Evolutionary conservation across 1,140 invertebrate species (phyloP).

Genomic region (Leptopilina clavipes): DNA sequence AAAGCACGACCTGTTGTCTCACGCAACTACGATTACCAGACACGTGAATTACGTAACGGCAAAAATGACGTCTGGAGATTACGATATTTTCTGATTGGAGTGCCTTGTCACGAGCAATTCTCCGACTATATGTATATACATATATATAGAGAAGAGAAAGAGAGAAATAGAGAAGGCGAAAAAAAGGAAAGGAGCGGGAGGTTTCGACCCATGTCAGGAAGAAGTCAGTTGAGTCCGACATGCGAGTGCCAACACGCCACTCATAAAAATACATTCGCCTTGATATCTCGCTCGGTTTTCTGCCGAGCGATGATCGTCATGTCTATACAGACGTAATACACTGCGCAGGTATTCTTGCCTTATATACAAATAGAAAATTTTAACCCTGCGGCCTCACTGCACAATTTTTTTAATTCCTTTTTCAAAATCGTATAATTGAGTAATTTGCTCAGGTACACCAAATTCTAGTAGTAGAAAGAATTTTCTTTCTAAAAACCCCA

Average conservation of each 20-base stretch:
- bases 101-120: slow-evolving; percentile 45
- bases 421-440: too few relatives aligned
- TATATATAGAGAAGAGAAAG: background rate
- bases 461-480: too few relatives aligned
- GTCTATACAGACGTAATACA: too few relatives aligned
- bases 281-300: slow-evolving; percentile 57
- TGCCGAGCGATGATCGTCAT: slow-evolving; percentile 44
- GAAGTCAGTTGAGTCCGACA: slow-evolving; percentile 49
- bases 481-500: too few relatives aligned
- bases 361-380: background rate
- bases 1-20: slow-evolving; percentile 35
- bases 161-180: slow-evolving; percentile 20
- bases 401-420: slow-evolving; percentile 33
- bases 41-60: slow-evolving; percentile 58
- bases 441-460: too few relatives aligned
- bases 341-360: slow-evolving; percentile 36
- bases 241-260: slow-evolving; percentile 61
- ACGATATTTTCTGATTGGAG: slow-evolving; percentile 53
- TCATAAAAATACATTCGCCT: slow-evolving; percentile 59
- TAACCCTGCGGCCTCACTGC: slow-evolving; percentile 42
- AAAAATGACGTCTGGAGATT: slow-evolving; percentile 53
- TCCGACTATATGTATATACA: too few relatives aligned
- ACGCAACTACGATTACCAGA: slow-evolving; percentile 54
- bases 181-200: background rate
- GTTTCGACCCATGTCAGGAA: slow-evolving; percentile 48